Evolutionary conservation across 2,113 vertebrate species (phyloP).

Genomic region (Oncorhynchus kisutch): DNA sequence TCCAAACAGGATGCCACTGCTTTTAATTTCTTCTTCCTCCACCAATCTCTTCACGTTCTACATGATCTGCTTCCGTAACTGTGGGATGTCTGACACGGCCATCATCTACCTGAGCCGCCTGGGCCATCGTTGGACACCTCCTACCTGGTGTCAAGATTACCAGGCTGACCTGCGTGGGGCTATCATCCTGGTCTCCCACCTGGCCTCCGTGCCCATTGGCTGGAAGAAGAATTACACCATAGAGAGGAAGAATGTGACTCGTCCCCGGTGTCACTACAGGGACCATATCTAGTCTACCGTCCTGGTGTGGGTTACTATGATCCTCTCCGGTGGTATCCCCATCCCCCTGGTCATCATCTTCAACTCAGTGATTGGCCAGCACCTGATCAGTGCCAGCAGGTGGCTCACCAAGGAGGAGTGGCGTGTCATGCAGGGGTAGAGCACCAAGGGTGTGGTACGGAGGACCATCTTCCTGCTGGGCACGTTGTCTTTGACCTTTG

Average conservation of each 20-base stretch:
- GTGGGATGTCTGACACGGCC: constrained; percentile 71
- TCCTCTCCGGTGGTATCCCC: constrained; percentile 73
- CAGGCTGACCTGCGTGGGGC: constrained; percentile 58
- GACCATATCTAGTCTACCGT: constrained; percentile 59
- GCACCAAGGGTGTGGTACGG: constrained; percentile 51
- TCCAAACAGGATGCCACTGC: neutral
- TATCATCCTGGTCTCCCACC: constrained; percentile 66
- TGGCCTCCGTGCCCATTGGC: constrained; percentile 66
- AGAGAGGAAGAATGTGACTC: constrained; percentile 43
- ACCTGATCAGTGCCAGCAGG: constrained; percentile 56
- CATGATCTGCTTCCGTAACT: constrained; percentile 72
- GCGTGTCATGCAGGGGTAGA: constrained; percentile 52
- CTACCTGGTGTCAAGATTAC: constrained; percentile 69
- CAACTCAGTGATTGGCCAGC: constrained; percentile 71
- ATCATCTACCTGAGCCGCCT: constrained; percentile 72
- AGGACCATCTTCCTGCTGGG: constrained; percentile 70
- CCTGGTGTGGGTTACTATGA: constrained; percentile 70
- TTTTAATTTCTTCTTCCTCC: constrained; percentile 18
- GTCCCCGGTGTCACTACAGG: constrained; percentile 64
- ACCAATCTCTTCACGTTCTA: constrained; percentile 78
- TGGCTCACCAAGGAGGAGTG: constrained; percentile 74
- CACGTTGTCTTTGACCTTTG: constrained; percentile 67
- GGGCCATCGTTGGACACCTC: constrained; percentile 68
- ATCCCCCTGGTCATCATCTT: constrained; percentile 73
- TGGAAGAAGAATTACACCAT: constrained; percentile 66